Evolutionary conservation across 2,888 invertebrate genomes (phyloP), one percentile per base, ranked within the genome.

Genomic region (Hedychridium roseum): DNA sequence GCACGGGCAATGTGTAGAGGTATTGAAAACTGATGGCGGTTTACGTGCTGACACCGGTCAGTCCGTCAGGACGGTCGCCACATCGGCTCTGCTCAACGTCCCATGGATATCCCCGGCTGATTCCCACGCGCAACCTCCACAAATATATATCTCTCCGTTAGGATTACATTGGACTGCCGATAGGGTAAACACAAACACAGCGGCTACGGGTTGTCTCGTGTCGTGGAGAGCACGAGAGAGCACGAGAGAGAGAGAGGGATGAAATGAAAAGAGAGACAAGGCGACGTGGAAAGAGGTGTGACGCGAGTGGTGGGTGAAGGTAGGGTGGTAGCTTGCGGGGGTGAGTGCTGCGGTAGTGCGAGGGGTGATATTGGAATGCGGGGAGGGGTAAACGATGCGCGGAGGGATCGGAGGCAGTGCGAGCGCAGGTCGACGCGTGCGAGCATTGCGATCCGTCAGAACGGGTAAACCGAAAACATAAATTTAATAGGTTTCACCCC

Each of bases 381-480:
- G 28, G 38, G 30, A 37, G 47, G 43, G 30, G n/a, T 44, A 40
- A 26, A 46, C 46, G 59, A 51, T 9, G 59, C 47, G 45, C 40
- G 14, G 31, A 7, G 37, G 46, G 51, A 50, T 50, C 61, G 57
- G 50, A 45, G 35, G 7, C n/a, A 11, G 51, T 46, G 46, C 40
- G 40, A 63, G 45, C 36, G 56, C 65, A 62, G 60, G 54, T 60
- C 64, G 65, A 67, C 66, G 70, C 67, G 68, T 61, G 68, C 67
- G 67, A 70, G 74, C 70, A 75, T 74, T 76, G 75, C 74, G 71
- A 78, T 78, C 75, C 77, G 78, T 78, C 78, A 78, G 74, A 74
- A 72, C 75, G 76, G 73, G 76, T 76, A 78, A 78, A 78, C 78
- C 77, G 69, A 73, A 72, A 72, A 64, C 75, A 76, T 78, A 78